Evolutionary conservation across 2,113 vertebrate species (phyloP).

Genomic region (Toxostoma redivivum): DNA sequence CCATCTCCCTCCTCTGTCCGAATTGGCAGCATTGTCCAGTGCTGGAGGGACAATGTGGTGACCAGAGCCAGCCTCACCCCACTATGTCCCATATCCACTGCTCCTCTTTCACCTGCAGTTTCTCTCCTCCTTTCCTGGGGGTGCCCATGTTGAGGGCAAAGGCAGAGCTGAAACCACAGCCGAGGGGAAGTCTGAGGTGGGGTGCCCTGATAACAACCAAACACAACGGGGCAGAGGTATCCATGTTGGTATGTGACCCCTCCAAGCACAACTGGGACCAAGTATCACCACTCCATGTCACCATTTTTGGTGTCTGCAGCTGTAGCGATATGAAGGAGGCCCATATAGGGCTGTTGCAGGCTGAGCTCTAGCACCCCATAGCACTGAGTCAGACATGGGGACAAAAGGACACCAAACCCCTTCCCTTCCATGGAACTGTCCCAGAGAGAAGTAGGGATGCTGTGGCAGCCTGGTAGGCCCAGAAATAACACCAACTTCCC

Average conservation of each 20-base stretch:
- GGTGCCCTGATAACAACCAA: not conserved
- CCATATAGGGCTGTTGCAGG: not conserved
- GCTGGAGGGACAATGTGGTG: too few species aligned
- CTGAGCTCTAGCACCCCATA: not conserved
- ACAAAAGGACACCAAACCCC: not conserved
- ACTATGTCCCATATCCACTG: too few species aligned
- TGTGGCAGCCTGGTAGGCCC: not conserved
- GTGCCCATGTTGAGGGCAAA: fast-evolving
- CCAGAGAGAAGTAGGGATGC: not conserved
- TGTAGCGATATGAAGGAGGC: not conserved
- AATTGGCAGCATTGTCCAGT: too few species aligned
- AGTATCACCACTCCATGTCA: not conserved
- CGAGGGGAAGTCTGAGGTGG: not conserved
- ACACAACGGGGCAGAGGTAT: not conserved
- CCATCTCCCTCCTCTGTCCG: too few species aligned
- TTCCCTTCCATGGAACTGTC: not conserved
- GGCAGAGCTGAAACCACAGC: not conserved
- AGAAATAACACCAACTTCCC: not conserved
- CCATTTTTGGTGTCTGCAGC: not conserved
- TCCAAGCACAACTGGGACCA: not conserved
- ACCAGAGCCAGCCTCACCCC: too few species aligned
- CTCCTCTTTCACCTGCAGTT: not conserved
- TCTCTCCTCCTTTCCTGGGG: not conserved
- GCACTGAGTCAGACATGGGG: not conserved
- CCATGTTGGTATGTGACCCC: not conserved